A percentile compares a stretch with the other conserved stretches of the same genome.
phyloP scores from a whole-genome alignment of 1,140 invertebrate species.

The Euborellia annulipes region DNA sequence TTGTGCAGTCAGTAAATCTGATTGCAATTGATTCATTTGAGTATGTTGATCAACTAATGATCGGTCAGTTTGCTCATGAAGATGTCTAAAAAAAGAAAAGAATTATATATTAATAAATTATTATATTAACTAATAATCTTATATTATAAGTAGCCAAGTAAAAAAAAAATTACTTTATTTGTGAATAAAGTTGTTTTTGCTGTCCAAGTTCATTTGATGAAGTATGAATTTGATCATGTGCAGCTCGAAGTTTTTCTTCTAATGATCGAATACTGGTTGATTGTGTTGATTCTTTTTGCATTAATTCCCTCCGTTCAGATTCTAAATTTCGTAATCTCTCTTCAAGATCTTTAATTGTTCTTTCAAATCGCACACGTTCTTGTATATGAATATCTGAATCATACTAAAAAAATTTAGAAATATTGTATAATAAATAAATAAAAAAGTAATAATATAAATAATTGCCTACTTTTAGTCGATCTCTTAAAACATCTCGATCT shows the following conservation, averaged over 20 bases:
- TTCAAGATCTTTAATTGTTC: constrained; percentile 17
- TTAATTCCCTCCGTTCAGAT: constrained; percentile 25
- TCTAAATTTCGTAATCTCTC: constrained; percentile 21
- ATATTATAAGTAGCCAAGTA: neutral
- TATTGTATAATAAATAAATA: constrained; percentile 13
- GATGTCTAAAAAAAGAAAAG: constrained; percentile 28
- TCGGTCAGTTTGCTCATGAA: constrained; percentile 43
- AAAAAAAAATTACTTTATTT: constrained; percentile 21
- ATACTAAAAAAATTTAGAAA: constrained; percentile 3
- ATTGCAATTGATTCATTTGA: constrained; percentile 34
- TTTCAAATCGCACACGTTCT: constrained; percentile 9
- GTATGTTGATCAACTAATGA: constrained; percentile 36
- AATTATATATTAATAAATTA: neutral
- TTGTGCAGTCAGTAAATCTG: constrained; percentile 33
- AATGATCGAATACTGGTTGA: constrained; percentile 22
- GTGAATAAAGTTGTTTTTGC: constrained; percentile 19
- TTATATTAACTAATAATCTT: neutral
- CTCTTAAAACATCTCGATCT: constrained; percentile 32
- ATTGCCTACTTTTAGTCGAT: constrained; percentile 31
- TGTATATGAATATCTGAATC: neutral
- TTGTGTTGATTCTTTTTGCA: constrained; percentile 23
- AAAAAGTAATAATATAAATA: constrained; percentile 6
- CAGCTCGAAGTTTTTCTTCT: constrained; percentile 22
- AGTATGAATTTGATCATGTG: constrained; percentile 18
- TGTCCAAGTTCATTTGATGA: constrained; percentile 20